Percentiles rank a stretch among this genome's conserved stretches.
These are phyloP conservation scores for Donacobius atricapilla DNA, from an alignment of 2,113 vertebrate genomes.

Conservation along the genomic window DNA sequence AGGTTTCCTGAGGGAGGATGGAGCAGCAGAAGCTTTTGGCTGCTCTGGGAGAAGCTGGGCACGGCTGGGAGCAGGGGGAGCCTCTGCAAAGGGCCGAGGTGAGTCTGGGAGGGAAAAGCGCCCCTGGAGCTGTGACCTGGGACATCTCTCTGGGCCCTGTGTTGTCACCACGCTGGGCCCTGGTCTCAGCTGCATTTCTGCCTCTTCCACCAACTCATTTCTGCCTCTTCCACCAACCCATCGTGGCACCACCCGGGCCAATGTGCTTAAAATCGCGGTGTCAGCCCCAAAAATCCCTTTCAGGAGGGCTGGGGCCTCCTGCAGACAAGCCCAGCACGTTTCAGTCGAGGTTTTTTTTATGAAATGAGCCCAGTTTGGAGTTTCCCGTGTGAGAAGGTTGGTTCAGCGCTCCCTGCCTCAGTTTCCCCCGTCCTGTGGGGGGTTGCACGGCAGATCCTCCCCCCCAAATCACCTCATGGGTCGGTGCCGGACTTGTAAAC, in stretches of 20 bases:
- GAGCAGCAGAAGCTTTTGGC: not conserved
- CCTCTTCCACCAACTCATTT: not conserved
- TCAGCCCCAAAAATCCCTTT: not conserved
- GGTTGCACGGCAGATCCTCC: not conserved
- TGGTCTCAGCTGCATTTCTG: not conserved
- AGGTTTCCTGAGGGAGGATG: not conserved
- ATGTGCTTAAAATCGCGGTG: not conserved
- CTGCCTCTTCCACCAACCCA: not conserved
- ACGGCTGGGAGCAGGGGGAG: not conserved
- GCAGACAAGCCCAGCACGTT: fast-evolving
- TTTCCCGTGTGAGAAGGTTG: not conserved
- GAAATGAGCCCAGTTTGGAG: not conserved
- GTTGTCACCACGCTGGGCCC: fast-evolving
- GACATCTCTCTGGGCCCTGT: not conserved
- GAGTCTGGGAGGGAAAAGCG: not conserved
- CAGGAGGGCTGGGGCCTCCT: not conserved
- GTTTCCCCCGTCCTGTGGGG: not conserved
- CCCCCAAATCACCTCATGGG: not conserved
- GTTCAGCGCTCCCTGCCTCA: not conserved
- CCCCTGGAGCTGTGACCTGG: fast-evolving
- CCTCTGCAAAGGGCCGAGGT: not conserved
- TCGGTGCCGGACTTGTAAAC: fast-evolving
- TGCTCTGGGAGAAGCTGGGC: not conserved
- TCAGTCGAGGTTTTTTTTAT: not conserved
- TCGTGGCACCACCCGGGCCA: not conserved